Conservation (phyloP, 2,113 vertebrate species). For the Sceloporus undulatus region DNA sequence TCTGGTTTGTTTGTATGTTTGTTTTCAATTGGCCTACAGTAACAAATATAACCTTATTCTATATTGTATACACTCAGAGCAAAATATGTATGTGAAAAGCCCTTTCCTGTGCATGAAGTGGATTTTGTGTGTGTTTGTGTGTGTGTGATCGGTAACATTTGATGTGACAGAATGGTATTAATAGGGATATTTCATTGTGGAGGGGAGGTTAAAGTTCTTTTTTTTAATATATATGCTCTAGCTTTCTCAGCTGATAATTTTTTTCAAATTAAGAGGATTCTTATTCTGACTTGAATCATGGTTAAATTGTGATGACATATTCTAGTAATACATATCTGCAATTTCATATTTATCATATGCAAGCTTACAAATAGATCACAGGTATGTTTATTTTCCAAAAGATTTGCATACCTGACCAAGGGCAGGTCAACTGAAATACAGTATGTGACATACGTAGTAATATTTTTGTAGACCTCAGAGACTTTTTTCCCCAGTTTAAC, state of each 20-base stretch:
- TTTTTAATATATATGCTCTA: slow-evolving; percentile 18
- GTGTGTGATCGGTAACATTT: not conserved
- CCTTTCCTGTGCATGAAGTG: not conserved
- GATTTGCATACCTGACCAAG: not conserved
- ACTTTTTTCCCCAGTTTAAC: slow-evolving; percentile 18
- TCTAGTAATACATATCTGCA: not conserved
- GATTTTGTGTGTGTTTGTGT: not conserved
- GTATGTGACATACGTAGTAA: not conserved
- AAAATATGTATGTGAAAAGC: not conserved
- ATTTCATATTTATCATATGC: not conserved
- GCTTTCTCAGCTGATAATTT: not conserved
- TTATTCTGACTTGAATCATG: not conserved
- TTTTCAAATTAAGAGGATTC: not conserved
- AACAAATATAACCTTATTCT: not conserved
- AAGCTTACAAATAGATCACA: not conserved
- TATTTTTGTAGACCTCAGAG: not conserved
- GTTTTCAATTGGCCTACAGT: not conserved
- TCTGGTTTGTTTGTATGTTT: not conserved
- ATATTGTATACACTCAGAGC: too few species aligned
- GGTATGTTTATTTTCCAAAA: not conserved
- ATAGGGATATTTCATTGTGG: not conserved
- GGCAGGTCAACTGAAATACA: not conserved
- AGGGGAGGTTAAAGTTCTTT: not conserved
- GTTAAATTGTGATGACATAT: not conserved
- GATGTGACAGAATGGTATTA: not conserved